phyloP scores from a whole-genome alignment of 2,797 vertebrate genomes.

The Eulemur coronatus region DNA sequence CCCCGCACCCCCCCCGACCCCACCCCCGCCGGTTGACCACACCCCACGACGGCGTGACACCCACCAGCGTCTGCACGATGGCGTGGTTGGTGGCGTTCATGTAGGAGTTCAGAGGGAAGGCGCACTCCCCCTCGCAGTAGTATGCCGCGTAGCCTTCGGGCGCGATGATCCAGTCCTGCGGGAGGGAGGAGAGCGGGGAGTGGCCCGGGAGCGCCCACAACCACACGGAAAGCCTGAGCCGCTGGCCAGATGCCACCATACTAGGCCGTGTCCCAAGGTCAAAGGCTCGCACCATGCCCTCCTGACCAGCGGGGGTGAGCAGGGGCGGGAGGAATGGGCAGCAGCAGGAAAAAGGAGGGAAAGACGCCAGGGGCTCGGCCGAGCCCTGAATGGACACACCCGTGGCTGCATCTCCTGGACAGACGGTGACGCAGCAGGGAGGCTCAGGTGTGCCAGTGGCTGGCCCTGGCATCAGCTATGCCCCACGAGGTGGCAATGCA shows the following conservation, averaged over 20 bases:
- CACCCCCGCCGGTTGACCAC: fast-evolving
- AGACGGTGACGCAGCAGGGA: not conserved
- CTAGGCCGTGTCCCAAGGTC: not conserved
- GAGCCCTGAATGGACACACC: fast-evolving
- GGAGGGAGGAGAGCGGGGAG: not conserved
- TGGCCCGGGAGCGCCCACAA: fast-evolving
- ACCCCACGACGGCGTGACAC: constrained; percentile 49
- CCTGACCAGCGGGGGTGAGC: not conserved
- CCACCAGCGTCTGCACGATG: constrained; percentile 98
- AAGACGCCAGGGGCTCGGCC: not conserved
- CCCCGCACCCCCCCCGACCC: fast-evolving
- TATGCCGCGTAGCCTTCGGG: constrained; percentile 97
- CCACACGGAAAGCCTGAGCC: fast-evolving
- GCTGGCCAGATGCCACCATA: not conserved
- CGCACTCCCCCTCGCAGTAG: constrained; percentile 98
- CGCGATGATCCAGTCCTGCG: constrained; percentile 98
- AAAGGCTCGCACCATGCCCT: not conserved
- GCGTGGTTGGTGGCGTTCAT: constrained; percentile 99
- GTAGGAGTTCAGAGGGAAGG: constrained; percentile 97
- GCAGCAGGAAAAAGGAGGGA: not conserved
- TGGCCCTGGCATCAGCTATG: fast-evolving
- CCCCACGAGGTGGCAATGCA: fast-evolving
- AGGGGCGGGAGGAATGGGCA: too few relatives aligned
- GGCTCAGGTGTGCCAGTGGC: too few relatives aligned
- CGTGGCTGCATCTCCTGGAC: not conserved